Evolutionary conservation across 2,797 vertebrate genomes (phyloP), one percentile per base, ranked within the genome.

Genomic region (Lutjanus campechanus): DNA sequence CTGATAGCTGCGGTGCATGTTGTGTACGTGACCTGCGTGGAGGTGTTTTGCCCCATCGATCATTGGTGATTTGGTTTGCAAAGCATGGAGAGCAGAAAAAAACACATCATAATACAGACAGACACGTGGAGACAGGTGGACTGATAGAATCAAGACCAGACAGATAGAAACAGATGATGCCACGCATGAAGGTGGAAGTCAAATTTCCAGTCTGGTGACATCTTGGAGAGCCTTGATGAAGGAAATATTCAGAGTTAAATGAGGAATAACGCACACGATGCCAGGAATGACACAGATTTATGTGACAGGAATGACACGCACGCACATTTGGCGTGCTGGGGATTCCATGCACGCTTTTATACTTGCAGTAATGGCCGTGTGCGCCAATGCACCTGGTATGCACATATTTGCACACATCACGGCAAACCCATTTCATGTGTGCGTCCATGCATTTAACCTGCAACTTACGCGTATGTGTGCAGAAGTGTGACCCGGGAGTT

Each of bases 401-500:
- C 56, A 50, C 70, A 61, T 77, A 61, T 76, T 68, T 71, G 61
- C 49, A 49, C 53, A 19, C 41, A n/a, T 47, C 16, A 71, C 1
- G 44, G 1, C 64, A 36, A 66, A 40, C 64, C 29, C 9, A 56
- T 36, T 74, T 69, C 44, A 20, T 41, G 71, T 65, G 84, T 67
- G 63, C 58, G 70, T 9, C 58, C 54, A 62, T 50, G 81, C 73
- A 43, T 83, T 76, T 43, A 56, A 76, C 59, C 43, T 22, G 36
- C 8, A 17, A n/a, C 81, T 55, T 74, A 69, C 71, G 44, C 62
- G 56, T 65, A 15, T 22, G 36, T 61, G 69, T 73, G 36, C 22
- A 11, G 60, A 58, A 66, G 81, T 67, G 68, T 73, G 86, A 88
- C 83, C 83, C 72, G 1, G 55, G 54, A 85, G 85, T 87, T 90